Evolutionary conservation across 2,113 vertebrate species (phyloP).

Genomic region (Plecturocebus donacophilus): DNA sequence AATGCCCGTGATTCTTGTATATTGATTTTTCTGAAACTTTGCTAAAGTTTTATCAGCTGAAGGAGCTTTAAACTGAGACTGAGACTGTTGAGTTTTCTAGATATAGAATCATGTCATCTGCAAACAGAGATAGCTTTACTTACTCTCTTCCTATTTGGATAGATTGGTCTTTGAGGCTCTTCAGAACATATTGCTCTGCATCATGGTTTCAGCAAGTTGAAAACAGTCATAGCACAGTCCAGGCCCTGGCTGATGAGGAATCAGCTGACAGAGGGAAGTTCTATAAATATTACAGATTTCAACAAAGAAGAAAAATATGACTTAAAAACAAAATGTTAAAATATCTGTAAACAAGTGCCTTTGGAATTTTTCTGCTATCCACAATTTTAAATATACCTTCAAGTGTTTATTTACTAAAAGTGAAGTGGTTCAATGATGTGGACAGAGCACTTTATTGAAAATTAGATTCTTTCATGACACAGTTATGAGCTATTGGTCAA

Average conservation of each 20-base stretch:
- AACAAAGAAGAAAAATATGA: not conserved
- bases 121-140: too few species aligned
- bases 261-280: not conserved
- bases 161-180: not conserved
- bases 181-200: not conserved
- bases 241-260: not conserved
- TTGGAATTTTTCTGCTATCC: not conserved
- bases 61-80: too few species aligned
- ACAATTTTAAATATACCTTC: not conserved
- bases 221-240: not conserved
- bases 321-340: constrained; percentile 19
- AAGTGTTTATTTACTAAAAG: not conserved
- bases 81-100: too few species aligned
- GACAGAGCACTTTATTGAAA: not conserved
- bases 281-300: not conserved
- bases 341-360: not conserved
- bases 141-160: not conserved
- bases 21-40: too few species aligned
- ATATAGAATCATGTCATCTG: too few species aligned
- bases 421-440: not conserved
- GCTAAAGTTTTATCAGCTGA: too few species aligned
- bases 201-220: not conserved
- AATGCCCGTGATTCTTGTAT: too few species aligned
- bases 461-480: not conserved
- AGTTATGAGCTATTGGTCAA: not conserved